Conservation (phyloP, 2,113 vertebrate species). For the Pseudonaja textilis region DNA sequence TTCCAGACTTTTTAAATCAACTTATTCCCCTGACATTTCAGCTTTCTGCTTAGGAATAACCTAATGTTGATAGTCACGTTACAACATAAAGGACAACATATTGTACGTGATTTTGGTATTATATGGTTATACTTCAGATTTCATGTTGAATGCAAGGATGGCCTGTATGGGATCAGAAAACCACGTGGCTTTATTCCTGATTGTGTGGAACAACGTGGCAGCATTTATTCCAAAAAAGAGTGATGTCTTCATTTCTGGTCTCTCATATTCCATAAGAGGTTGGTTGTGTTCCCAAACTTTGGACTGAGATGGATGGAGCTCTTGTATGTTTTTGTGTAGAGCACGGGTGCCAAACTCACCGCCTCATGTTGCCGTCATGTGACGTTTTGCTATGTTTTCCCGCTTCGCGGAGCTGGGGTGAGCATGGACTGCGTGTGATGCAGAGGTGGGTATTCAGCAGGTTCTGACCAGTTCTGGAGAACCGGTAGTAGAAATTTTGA, state of each 20-base stretch:
- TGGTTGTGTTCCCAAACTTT: too few species aligned
- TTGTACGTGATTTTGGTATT: neutral
- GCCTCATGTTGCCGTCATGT: too few species aligned
- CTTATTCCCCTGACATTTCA: neutral
- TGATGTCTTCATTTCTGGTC: neutral
- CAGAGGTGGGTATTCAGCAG: too few species aligned
- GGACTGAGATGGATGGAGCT: too few species aligned
- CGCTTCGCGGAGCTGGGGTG: too few species aligned
- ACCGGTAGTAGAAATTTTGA: too few species aligned
- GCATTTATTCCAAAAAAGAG: neutral
- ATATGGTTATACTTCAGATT: accelerated
- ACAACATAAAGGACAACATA: neutral
- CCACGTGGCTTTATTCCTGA: neutral
- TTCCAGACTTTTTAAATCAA: neutral
- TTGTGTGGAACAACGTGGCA: neutral
- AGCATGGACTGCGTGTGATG: too few species aligned
- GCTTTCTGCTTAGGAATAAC: neutral
- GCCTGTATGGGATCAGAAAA: neutral
- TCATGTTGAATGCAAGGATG: neutral
- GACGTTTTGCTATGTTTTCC: too few species aligned
- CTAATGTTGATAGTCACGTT: neutral
- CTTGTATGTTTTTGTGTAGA: neutral
- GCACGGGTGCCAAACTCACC: too few species aligned
- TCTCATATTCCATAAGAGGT: too few species aligned
- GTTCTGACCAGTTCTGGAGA: too few species aligned